These are phyloP conservation scores for Catonia carolina DNA, from an alignment of 2,888 invertebrate genomes.

Conservation along the genomic window DNA sequence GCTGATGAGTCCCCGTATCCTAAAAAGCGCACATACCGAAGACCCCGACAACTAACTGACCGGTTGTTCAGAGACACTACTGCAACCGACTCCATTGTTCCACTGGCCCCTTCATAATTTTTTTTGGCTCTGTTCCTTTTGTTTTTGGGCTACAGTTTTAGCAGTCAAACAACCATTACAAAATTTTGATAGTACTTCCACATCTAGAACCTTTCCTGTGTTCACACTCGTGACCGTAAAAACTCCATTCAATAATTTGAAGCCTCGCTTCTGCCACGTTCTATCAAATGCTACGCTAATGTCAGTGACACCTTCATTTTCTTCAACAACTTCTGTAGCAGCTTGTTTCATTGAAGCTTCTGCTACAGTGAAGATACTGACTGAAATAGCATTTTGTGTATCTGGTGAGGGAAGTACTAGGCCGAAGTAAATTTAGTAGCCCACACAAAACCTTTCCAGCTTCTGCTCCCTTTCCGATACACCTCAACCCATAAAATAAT, in stretches of 20 bases:
- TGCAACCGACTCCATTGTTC: conserved; percentile 13
- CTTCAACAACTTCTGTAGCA: conserved; percentile 13
- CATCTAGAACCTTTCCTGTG: conserved; percentile 19
- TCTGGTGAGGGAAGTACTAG: conserved; percentile 9
- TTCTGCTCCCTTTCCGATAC: conserved; percentile 9
- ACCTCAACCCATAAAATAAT: conserved; percentile 12
- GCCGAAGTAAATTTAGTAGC: conserved; percentile 14
- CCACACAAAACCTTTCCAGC: conserved; percentile 12
- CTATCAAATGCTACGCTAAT: conserved; percentile 18
- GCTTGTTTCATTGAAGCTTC: conserved; percentile 18
- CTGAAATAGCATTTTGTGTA: not conserved
- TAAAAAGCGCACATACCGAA: no score
- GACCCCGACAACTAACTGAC: no score
- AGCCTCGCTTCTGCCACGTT: conserved; percentile 21
- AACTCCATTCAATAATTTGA: conserved; percentile 9
- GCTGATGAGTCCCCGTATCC: no score
- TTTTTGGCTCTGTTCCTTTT: not conserved
- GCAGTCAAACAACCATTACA: conserved; percentile 16
- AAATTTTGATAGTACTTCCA: conserved; percentile 14
- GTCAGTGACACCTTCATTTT: conserved; percentile 7
- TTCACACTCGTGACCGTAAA: conserved; percentile 1
- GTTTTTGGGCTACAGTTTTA: conserved; percentile 7
- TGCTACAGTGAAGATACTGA: not conserved
- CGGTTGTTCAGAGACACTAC: not conserved
- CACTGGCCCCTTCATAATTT: conserved; percentile 16